A percentile compares a stretch with the other conserved stretches of the same genome.
phyloP scores from a whole-genome alignment of 2,888 invertebrate genomes.

The Xylota sylvarum region DNA sequence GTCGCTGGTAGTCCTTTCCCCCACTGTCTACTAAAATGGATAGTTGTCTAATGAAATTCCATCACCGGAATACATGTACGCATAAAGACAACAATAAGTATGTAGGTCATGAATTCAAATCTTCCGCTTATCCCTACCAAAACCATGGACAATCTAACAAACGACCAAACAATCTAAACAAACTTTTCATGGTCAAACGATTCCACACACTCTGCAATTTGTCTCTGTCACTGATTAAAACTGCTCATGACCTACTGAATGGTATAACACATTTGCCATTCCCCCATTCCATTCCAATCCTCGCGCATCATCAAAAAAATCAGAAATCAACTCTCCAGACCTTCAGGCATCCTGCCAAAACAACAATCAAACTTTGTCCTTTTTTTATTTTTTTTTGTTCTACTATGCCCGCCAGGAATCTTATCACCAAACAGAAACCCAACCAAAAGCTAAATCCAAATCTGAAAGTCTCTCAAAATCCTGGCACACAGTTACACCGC shows the following conservation, averaged over 20 bases:
- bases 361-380: constrained; percentile 63
- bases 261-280: background rate
- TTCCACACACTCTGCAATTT: constrained; percentile 59
- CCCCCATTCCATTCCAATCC: background rate
- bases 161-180: constrained; percentile 15
- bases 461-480: constrained; percentile 63
- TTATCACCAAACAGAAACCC: constrained; percentile 66
- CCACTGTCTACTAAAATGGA: too few relatives aligned
- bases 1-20: too few relatives aligned
- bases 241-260: constrained; percentile 69
- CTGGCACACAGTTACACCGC: constrained; percentile 50
- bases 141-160: background rate
- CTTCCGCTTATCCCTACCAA: background rate
- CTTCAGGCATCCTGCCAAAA: constrained; percentile 73
- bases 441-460: constrained; percentile 66
- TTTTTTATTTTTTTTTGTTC: constrained; percentile 18
- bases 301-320: constrained; percentile 28
- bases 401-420: constrained; percentile 64
- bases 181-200: constrained; percentile 64
- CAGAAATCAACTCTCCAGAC: constrained; percentile 45
- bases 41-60: too few relatives aligned
- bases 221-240: constrained; percentile 73
- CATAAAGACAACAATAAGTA: background rate
- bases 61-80: too few relatives aligned
- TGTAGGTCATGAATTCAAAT: background rate